phyloP scores from a whole-genome alignment of 1,140 invertebrate species.

The Anastrepha obliqua region DNA sequence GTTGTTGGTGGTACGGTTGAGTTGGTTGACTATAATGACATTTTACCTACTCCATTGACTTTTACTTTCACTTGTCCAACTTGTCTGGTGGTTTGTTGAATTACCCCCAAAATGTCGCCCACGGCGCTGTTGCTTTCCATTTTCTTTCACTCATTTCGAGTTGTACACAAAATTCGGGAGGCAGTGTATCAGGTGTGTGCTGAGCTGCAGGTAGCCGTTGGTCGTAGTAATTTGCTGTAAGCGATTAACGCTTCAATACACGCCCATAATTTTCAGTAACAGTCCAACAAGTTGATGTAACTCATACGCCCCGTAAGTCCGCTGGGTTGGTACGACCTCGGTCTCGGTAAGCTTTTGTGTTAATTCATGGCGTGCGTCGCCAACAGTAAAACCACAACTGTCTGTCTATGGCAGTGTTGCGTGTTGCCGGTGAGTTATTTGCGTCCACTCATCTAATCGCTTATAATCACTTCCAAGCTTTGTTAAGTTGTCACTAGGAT shows the following conservation, averaged over 20 bases:
- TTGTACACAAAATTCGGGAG: neutral
- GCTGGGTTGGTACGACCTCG: neutral
- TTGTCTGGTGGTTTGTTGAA: neutral
- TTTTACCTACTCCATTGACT: neutral
- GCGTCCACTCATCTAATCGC: slow-evolving; percentile 33
- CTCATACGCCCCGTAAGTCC: neutral
- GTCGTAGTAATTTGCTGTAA: neutral
- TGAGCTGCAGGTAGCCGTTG: neutral
- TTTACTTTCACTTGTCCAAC: slow-evolving; percentile 10
- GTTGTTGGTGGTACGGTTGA: neutral
- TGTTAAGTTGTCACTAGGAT: slow-evolving; percentile 39
- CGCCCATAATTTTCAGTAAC: too few species aligned
- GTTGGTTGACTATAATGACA: neutral
- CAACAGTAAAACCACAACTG: neutral
- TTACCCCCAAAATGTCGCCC: neutral
- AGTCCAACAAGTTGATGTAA: neutral
- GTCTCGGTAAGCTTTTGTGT: slow-evolving; percentile 8
- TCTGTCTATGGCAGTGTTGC: neutral
- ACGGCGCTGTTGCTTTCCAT: neutral
- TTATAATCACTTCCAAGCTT: slow-evolving; percentile 45
- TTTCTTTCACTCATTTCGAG: slow-evolving; percentile 2
- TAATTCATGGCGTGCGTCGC: neutral
- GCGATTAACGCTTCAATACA: neutral
- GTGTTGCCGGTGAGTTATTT: neutral
- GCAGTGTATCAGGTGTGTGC: too few species aligned